phyloP scores from a whole-genome alignment of 2,113 vertebrate genomes.

The Phaethornis superciliosus region DNA sequence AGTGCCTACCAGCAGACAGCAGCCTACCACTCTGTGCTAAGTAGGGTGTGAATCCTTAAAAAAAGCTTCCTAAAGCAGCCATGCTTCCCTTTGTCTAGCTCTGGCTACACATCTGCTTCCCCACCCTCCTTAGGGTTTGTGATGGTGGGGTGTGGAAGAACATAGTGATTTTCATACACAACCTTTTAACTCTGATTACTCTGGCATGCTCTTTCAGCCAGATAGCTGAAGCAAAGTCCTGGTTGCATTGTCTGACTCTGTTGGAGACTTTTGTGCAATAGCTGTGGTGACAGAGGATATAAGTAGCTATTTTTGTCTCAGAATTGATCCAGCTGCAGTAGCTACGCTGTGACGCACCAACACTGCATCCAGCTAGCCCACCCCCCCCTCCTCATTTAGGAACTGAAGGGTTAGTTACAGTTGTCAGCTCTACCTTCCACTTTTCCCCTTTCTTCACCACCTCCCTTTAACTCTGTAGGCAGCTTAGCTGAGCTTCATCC shows the following conservation, averaged over 20 bases:
- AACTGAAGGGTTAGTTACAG: background rate
- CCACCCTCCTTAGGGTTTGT: fast-evolving
- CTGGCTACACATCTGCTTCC: background rate
- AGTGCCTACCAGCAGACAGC: background rate
- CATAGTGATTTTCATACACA: background rate
- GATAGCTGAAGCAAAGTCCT: background rate
- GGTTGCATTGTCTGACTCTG: background rate
- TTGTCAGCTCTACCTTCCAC: background rate
- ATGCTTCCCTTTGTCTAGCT: background rate
- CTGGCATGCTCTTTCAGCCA: background rate
- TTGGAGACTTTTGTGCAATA: conserved; percentile 25
- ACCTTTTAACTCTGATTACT: background rate
- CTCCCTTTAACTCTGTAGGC: background rate
- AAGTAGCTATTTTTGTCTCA: conserved; percentile 58
- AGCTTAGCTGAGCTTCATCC: background rate
- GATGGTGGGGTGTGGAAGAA: background rate
- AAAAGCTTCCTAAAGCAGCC: background rate
- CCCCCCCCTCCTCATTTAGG: background rate
- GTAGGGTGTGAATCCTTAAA: background rate
- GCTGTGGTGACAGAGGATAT: conserved; percentile 1
- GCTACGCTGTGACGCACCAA: background rate
- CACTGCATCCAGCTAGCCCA: background rate
- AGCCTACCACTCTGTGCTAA: background rate
- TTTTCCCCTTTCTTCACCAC: background rate
- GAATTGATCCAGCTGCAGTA: conserved; percentile 53